Evolutionary conservation across 1,140 invertebrate genomes (phyloP), one percentile per base, ranked within the genome.

Genomic region (Papilio dardanus): DNA sequence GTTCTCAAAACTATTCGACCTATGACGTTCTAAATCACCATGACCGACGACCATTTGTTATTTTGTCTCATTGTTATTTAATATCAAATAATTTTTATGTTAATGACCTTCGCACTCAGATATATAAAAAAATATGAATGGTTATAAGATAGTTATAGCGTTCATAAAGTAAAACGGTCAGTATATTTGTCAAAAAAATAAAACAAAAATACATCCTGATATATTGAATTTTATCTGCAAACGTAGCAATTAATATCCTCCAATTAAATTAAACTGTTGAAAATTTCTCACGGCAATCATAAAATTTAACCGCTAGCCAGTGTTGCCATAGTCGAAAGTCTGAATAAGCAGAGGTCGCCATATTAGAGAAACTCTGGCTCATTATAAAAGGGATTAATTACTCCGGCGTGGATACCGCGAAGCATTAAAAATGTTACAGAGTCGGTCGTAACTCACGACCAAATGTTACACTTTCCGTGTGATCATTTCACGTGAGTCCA

Each of bases 361-460:
- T 78, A 79, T 33, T 78, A 76, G 77, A 87, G 83, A 84, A 86
- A 85, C 76, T 71, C 74, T 76, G 71, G 77, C 79, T 83, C 82
- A 84, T 91, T 85, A 86, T 82, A 80, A 82, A 84, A 84, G 80
- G n/a, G 79, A 89, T 89, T 90, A 91, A 90, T 90, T 90, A 88
- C 85, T 77, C 66, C 62, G 76, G 37, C 74, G 76, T 76, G 79
- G 80, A 83, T 88, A 90, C 83, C 78, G 76, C 74, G 84, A 86
- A 88, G 81, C 83, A 88, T 86, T 86, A 88, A 86, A 80, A 62
- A 88, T 81, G 77, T 85, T 79, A 75, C 84, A 86, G 82, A 81
- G 78, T 76, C 67, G 76, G 81, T 81, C 82, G 81, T 86, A 84
- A 86, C 69, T 84, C 58, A 82, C 24, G 83, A 87, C 75, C 81